Evolutionary conservation across 2,888 invertebrate genomes (phyloP), one percentile per base, ranked within the genome.

Genomic region (Agrochola macilenta): DNA sequence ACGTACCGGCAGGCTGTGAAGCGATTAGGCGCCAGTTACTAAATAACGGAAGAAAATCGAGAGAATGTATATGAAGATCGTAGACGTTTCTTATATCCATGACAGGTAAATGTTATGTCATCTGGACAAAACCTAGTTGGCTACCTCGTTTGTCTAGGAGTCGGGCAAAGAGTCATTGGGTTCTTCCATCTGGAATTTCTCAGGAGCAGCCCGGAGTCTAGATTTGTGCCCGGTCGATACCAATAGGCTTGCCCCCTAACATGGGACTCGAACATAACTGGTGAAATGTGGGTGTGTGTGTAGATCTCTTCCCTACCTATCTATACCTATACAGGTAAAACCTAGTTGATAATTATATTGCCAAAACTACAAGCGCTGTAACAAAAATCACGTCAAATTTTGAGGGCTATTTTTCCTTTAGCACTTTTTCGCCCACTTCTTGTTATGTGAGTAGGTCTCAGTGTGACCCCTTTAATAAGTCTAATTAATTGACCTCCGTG

Each of bases 11-110:
- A 14, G 52, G 35, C 23, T 57, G 17, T 70, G 49, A 63, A 52
- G 69, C 46, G 61, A 69, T 68, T 64, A 81, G 68, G 76, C 81
- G 76, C 71, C 63, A 49, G 69, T 57, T 49, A 35, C 49, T 30
- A 43, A 35, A 58, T 81, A 83, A 76, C 26, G 46, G 52, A 65
- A 69, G 52, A 66, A 35, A 78, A n/a, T 70, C 46, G 39, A 69
- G 52, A 66, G 35, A 83, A 58, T 66, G 17, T 17, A 20, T 43
- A 39, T 14, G 23, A 35, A 46, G 12, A 52, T 9, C 8, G 52
- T 9, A 52, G 52, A 52, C 23, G 8, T 52, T 52, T 52, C 52
- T 52, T 26, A 66, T 66, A 20, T 5, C 7, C 26, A 65, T 11
- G n/a, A 43, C 65, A 26, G 26, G 43, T 65, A 46, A 65, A 26